A percentile compares a stretch with the other conserved stretches of the same genome.
phyloP scores from a whole-genome alignment of 2,888 invertebrate species.

The Ophion slaviceki region DNA sequence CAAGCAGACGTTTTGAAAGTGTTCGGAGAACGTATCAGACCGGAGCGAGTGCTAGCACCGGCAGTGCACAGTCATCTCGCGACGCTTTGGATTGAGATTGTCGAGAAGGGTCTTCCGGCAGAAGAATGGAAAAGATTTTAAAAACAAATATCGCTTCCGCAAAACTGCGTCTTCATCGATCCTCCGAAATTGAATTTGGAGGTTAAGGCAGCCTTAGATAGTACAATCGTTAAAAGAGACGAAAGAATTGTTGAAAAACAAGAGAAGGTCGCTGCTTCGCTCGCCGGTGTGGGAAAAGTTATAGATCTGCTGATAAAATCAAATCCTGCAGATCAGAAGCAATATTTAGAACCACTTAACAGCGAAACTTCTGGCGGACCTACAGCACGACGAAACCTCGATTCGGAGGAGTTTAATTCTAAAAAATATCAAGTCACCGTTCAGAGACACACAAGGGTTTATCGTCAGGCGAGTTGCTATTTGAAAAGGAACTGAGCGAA shows the following conservation, averaged over 20 bases:
- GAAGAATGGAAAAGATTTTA: too few relatives aligned
- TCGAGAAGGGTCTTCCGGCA: too few relatives aligned
- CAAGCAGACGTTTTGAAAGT: too few relatives aligned
- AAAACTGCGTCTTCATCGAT: conserved; percentile 58
- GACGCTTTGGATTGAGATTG: too few relatives aligned
- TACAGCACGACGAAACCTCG: too few relatives aligned
- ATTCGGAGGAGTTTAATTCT: conserved; percentile 20
- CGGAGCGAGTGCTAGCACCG: too few relatives aligned
- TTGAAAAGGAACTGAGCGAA: conserved; percentile 27
- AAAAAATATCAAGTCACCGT: conserved; percentile 52
- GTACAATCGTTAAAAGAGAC: conserved; percentile 16
- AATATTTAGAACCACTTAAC: conserved; percentile 26
- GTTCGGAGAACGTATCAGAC: too few relatives aligned
- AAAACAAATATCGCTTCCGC: conserved; percentile 7
- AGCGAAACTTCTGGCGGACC: too few relatives aligned
- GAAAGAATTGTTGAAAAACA: conserved; percentile 32
- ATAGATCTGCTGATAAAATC: conserved; percentile 21
- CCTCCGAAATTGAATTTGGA: conserved; percentile 57
- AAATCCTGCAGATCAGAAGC: conserved; percentile 17
- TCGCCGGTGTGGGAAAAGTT: conserved; percentile 47
- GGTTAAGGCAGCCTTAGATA: conserved; percentile 49
- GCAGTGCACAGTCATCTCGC: too few relatives aligned
- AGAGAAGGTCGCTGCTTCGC: conserved; percentile 40
- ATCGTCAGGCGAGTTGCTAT: conserved; percentile 11
- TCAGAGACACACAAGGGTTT: conserved; percentile 55